phyloP scores from a whole-genome alignment of 2,113 vertebrate species.

The Ctenomys sociabilis region DNA sequence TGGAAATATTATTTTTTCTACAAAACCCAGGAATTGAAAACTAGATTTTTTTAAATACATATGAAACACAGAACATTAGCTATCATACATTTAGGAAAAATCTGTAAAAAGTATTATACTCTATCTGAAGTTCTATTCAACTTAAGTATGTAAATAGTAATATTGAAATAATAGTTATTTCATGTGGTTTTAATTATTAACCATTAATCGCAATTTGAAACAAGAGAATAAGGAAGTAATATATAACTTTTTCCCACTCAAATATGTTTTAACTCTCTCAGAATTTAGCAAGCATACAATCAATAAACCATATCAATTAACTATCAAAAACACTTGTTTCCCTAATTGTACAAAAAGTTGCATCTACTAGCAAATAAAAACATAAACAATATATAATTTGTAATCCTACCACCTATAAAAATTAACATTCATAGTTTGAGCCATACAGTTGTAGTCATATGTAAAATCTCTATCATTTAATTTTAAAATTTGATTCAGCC shows the following conservation, averaged over 20 bases:
- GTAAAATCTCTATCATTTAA: neutral
- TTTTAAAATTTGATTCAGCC: neutral
- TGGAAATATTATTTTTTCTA: neutral
- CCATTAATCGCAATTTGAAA: neutral
- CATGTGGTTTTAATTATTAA: neutral
- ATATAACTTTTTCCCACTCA: neutral
- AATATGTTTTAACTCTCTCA: neutral
- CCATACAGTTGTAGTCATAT: neutral
- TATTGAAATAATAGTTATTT: neutral
- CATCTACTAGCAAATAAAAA: neutral
- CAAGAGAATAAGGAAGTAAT: neutral
- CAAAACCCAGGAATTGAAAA: constrained; percentile 5
- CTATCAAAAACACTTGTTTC: constrained; percentile 31
- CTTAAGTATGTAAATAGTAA: neutral
- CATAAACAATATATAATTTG: neutral
- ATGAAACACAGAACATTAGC: neutral
- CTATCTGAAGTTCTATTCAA: constrained; percentile 5
- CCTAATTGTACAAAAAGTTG: constrained; percentile 22
- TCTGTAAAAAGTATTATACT: neutral
- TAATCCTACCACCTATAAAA: neutral
- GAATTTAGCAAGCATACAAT: neutral
- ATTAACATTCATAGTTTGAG: neutral
- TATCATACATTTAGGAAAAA: neutral
- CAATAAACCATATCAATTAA: neutral
- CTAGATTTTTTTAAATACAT: neutral